Base-by-base conservation (phyloP, 2,797 vertebrate species). In the Novumbra hubbsi region DNA sequence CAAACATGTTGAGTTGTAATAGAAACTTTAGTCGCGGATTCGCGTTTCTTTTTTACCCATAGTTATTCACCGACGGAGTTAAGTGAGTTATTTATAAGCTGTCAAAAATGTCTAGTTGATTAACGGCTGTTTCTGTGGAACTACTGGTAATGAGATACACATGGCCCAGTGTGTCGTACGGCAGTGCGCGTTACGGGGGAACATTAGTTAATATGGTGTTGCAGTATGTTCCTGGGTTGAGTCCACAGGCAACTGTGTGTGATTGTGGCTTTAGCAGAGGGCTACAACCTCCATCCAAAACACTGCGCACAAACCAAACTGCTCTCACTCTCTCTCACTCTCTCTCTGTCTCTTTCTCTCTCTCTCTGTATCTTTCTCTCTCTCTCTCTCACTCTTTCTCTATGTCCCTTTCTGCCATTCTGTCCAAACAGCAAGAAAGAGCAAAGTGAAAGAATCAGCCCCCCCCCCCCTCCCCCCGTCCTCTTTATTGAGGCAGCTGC, bases 251-350 rank as follows among this genome's bases (percentile, higher is more conserved):
- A 8, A 55, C 1, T 16, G 62, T 30, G 28, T 63, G 57, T 62
- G 60, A 15, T 30, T 64, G 62, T 32, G 62, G 27, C 32, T 64
- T 64, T 30, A 30, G 60, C 73, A 76, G 74, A 77, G 75, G 79
- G 72, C 73, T 70, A 62, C 17, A 17, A 81, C 80, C 78, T 83
- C 75, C 68, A 78, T 78, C 75, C 72, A 78, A 79, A 76, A 85
- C 71, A 45, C 67, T 48, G 72, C 73, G 16, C 72, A 60, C 45
- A 3, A 70, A 80, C 78, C 80, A 78, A 30, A 57, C 19, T n/a
- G 1, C 19, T 30, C 21, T 30, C 27, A 21, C 65, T 67, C 65
- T 38, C 16, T 34, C 30, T 34, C 64, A 34, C 64, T 34, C n/a
- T 57, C 21, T 15, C 38, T 5, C 19, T 16, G 19, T 24, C 21